Conservation (phyloP, 1,140 invertebrate genomes). For the Phocides pigmalion region DNA sequence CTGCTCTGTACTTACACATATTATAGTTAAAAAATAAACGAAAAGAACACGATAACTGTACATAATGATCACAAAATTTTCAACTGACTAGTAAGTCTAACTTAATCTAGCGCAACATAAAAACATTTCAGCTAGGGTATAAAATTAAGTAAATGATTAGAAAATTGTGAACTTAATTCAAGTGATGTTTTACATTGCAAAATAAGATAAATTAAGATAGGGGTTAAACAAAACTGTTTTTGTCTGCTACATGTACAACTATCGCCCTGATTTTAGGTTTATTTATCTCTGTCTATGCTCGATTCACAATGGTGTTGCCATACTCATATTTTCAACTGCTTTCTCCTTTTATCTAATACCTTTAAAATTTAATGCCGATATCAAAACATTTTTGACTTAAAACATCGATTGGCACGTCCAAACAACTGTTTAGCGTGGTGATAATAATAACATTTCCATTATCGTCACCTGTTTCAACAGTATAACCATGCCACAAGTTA, state of each 20-base stretch:
- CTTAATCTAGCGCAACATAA: conserved; percentile 32
- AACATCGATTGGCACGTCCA: too few species aligned
- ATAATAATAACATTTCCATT: too few species aligned
- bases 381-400: too few species aligned
- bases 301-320: background rate
- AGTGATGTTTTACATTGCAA: conserved; percentile 44
- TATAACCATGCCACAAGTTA: too few species aligned
- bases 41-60: conserved; percentile 62
- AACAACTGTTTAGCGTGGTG: too few species aligned
- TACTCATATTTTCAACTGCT: too few species aligned
- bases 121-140: conserved; percentile 17
- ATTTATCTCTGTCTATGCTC: conserved; percentile 14
- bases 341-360: too few species aligned
- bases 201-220: conserved; percentile 33
- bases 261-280: background rate
- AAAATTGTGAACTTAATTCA: conserved; percentile 22
- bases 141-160: conserved; percentile 30
- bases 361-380: too few species aligned
- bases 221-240: conserved; percentile 34
- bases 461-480: too few species aligned
- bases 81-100: conserved; percentile 53
- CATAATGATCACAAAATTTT: conserved; percentile 71
- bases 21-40: conserved; percentile 68
- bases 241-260: conserved; percentile 13
- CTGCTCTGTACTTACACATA: conserved; percentile 71